phyloP scores from a whole-genome alignment of 2,113 vertebrate genomes.

The Lagopus leucura region DNA sequence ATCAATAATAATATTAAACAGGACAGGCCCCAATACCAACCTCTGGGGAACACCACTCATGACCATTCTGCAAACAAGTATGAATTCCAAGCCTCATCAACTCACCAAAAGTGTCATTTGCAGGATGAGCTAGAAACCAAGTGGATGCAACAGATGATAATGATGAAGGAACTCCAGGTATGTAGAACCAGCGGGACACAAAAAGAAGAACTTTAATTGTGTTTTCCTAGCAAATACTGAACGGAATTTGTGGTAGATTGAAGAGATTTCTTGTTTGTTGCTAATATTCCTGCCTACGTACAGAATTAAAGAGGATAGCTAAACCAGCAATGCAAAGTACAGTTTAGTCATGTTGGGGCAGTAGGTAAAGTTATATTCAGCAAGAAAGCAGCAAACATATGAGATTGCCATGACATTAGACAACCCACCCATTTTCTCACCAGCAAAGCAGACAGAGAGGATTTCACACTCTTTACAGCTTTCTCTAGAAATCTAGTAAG shows the following conservation, averaged over 20 bases:
- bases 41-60: too few species aligned
- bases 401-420: not conserved
- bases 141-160: not conserved
- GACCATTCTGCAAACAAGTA: not conserved
- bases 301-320: not conserved
- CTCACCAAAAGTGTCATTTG: not conserved
- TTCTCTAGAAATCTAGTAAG: not conserved
- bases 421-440: not conserved
- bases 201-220: not conserved
- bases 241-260: not conserved
- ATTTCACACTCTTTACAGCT: not conserved
- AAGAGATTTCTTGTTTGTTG: not conserved
- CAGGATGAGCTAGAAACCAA: not conserved
- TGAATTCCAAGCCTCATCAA: not conserved
- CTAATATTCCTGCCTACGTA: not conserved
- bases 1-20: too few species aligned
- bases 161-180: not conserved
- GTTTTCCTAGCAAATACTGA: not conserved
- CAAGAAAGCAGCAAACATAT: not conserved
- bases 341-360: not conserved
- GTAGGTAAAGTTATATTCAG: not conserved
- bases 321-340: not conserved
- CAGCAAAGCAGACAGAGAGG: not conserved
- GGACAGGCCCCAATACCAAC: too few species aligned
- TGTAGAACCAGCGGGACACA: fast-evolving